Evolutionary conservation across 2,113 vertebrate species (phyloP).

Genomic region (Silurus asotus): DNA sequence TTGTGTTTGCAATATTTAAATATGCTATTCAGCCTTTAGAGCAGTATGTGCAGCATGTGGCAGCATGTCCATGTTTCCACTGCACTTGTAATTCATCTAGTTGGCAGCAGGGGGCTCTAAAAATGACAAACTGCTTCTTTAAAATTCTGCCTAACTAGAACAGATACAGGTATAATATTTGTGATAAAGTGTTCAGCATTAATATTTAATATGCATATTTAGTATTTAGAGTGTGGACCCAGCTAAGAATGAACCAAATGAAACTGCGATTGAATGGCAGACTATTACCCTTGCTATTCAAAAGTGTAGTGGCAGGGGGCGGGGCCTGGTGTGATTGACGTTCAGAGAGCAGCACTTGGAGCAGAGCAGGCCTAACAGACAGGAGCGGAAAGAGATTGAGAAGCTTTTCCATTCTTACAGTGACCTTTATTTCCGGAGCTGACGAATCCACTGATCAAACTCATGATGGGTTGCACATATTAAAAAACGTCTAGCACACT

Average conservation of each 20-base stretch:
- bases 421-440: conserved; percentile 29
- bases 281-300: background rate
- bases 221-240: conserved; percentile 1
- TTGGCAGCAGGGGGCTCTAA: conserved; percentile 9
- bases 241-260: conserved; percentile 13
- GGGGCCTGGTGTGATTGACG: conserved; percentile 47
- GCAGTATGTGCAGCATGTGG: too few relatives aligned
- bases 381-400: conserved; percentile 25
- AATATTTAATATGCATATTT: conserved; percentile 24
- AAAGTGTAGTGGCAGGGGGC: background rate
- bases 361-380: conserved; percentile 20
- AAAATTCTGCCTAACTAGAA: conserved; percentile 4
- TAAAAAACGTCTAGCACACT: background rate
- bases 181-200: background rate
- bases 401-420: conserved; percentile 22
- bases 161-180: conserved; percentile 3
- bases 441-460: background rate
- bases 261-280: background rate
- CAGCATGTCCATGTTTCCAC: background rate
- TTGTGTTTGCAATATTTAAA: background rate
- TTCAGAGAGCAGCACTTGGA: conserved; percentile 14
- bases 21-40: background rate
- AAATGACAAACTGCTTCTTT: conserved; percentile 10
- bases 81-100: background rate
- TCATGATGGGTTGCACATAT: background rate